Evolutionary conservation across 2,888 invertebrate genomes (phyloP).

Genomic region (Pseudeuparius sepicola): DNA sequence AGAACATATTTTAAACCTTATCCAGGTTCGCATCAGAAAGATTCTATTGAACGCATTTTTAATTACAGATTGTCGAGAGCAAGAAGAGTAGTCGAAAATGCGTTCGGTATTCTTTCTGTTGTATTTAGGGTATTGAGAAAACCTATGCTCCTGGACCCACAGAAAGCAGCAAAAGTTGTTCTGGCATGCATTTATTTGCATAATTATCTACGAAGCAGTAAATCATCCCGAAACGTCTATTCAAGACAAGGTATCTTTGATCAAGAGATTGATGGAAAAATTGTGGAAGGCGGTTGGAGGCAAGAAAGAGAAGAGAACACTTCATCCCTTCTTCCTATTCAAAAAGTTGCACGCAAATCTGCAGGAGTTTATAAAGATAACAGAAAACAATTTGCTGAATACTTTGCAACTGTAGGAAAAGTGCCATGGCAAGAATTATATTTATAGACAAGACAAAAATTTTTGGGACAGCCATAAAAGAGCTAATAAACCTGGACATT

Average conservation of each 20-base stretch:
- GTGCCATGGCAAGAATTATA: no score
- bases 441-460: no score
- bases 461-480: no score
- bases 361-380: no score
- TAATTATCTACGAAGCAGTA: constrained; percentile 16
- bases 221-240: constrained; percentile 6
- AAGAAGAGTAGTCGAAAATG: constrained; percentile 17
- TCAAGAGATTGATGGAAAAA: constrained; percentile 5
- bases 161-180: constrained; percentile 23
- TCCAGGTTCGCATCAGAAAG: constrained; percentile 15
- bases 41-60: constrained; percentile 22
- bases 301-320: no score
- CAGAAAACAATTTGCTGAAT: no score
- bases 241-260: constrained; percentile 1
- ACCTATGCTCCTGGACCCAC: constrained; percentile 24
- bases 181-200: constrained; percentile 22
- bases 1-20: constrained; percentile 17
- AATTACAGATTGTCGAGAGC: constrained; percentile 26
- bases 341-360: no score
- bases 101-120: constrained; percentile 18
- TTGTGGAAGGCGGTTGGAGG: no score
- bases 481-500: no score
- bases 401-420: no score
- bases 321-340: no score
- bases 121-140: constrained; percentile 26